Evolutionary conservation across 2,113 vertebrate species (phyloP), one percentile per base, ranked within the genome.

Genomic region (Pedetes capensis): DNA sequence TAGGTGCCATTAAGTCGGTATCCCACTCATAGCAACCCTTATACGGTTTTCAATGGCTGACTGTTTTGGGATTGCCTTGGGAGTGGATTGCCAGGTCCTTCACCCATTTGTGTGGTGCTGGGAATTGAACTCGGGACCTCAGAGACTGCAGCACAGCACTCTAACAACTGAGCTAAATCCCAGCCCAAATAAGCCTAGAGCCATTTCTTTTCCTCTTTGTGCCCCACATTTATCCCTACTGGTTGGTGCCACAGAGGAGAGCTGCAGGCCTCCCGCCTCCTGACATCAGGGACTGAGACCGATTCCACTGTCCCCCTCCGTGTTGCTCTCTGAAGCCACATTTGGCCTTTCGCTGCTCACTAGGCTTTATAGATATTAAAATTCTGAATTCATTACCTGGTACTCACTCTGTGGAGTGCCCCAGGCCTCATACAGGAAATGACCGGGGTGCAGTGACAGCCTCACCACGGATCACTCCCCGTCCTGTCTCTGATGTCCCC

Each of bases 301-400:
- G 12, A 63, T 94, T 74, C 74, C 55, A 79, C 59, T 49, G 53
- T n/a, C 63, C 57, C 66, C 84, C 25, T 87, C n/a, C n/a, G 57
- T 12, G 82, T 63, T 83, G 6, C 22, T 83, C 63, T 74, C 79
- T 23, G 44, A 79, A 83, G 53, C 57, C 32, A 51, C 59, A 6
- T 51, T 83, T 81, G 84, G 91, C 82, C 83, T 69, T 80, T 49
- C 44, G 64, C 95, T 22, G 82, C n/a, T 71, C 88, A 69, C 72
- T 20, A 32, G 25, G 84, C 83, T 89, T 84, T 71, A 55, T 55
- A 71, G 89, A 55, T 66, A 83, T 66, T 76, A 59, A 91, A 69
- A 34, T n/a, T 25, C 23, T 71, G 92, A 85, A 97, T 96, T 96
- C 95, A 96, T 57, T 78, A 39, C 81, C 72, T 55, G n/a, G 84